Conservation (phyloP, 37 sponge, comb jelly and placozoan species). For the Oopsacas minuta region DNA sequence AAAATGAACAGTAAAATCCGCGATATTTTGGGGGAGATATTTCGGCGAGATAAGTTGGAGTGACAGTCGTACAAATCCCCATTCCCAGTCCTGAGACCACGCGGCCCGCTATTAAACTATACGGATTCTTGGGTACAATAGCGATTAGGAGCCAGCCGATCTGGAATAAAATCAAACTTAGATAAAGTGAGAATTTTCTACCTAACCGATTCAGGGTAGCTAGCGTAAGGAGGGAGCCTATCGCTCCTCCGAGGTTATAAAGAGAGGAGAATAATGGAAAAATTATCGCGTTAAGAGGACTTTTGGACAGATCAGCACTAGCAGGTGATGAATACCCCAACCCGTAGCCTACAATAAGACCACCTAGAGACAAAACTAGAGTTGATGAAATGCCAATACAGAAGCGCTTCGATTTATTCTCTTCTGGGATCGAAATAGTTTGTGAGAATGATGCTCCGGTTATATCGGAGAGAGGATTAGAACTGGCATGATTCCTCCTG, state of each 20-base stretch:
- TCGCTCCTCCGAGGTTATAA: background rate
- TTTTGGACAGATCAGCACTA: background rate
- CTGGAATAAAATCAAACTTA: background rate
- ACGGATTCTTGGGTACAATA: background rate
- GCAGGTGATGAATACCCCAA: background rate
- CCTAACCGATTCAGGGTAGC: background rate
- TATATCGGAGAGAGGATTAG: background rate
- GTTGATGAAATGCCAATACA: background rate
- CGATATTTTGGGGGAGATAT: constrained; percentile 31
- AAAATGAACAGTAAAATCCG: constrained; percentile 29
- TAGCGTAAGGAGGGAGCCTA: background rate
- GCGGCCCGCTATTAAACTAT: background rate
- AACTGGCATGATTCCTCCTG: background rate
- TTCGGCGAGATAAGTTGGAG: constrained; percentile 19
- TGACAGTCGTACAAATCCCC: background rate
- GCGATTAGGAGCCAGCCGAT: background rate
- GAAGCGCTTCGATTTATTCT: background rate
- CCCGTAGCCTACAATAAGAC: background rate
- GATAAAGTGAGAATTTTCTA: background rate
- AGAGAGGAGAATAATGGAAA: background rate
- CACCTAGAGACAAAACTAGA: background rate
- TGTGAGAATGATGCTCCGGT: background rate
- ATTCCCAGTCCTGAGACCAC: background rate
- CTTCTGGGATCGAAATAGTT: background rate
- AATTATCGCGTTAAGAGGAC: background rate